These are phyloP conservation scores for Caenorhabditis brenneri DNA, from an alignment of 1,140 invertebrate genomes.

Conservation along the genomic window DNA sequence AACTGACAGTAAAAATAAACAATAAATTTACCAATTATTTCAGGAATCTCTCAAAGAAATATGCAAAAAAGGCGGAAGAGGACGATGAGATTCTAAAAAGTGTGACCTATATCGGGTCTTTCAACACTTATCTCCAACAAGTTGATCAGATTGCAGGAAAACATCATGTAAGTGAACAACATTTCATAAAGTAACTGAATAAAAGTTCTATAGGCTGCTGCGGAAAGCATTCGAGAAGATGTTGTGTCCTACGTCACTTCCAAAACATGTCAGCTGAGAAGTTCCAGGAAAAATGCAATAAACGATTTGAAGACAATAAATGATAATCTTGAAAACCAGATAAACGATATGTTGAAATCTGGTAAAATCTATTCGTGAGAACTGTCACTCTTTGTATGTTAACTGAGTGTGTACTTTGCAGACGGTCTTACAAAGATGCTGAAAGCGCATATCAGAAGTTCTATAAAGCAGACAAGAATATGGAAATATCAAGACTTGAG, in stretches of 20 bases:
- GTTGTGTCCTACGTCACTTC: background rate
- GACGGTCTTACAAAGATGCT: background rate
- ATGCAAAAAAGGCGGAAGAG: conserved; percentile 15
- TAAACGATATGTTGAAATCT: conserved; percentile 32
- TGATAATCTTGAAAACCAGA: background rate
- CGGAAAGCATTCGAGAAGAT: background rate
- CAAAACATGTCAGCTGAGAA: conserved; percentile 15
- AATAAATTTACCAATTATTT: background rate
- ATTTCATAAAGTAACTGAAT: background rate
- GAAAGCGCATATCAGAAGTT: conserved; percentile 26
- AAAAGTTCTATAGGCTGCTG: background rate
- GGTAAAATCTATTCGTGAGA: background rate
- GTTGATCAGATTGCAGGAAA: background rate
- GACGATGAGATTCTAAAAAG: conserved; percentile 6
- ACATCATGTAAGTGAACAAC: background rate
- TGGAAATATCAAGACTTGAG: background rate
- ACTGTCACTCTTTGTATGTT: too few relatives aligned
- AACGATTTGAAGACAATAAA: conserved; percentile 14
- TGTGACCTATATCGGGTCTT: background rate
- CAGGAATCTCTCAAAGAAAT: conserved; percentile 9
- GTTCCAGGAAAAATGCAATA: conserved; percentile 6
- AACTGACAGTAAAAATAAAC: too few relatives aligned
- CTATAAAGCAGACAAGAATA: conserved; percentile 14
- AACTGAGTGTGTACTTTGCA: background rate
- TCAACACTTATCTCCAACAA: conserved; percentile 5